Percentiles rank a stretch among this genome's conserved stretches.
Evolutionary conservation across 2,797 vertebrate species (phyloP).

Genomic region (Limnodromus scolopaceus): DNA sequence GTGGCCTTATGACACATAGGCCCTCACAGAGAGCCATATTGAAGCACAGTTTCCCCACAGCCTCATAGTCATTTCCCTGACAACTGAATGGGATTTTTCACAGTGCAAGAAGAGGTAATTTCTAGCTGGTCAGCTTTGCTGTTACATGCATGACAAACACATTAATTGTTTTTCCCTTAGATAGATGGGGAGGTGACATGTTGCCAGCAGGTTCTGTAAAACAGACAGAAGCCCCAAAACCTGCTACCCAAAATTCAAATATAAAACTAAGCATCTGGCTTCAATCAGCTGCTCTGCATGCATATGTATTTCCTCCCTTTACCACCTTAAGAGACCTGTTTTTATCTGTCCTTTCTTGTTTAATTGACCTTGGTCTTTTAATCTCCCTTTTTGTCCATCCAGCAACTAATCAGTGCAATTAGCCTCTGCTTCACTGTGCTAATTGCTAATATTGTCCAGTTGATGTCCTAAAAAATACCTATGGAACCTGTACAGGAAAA

Average conservation of each 20-base stretch:
- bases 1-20: rapidly evolving
- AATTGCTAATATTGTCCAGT: background rate
- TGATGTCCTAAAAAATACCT: background rate
- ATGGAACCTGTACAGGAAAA: background rate
- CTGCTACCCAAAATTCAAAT: background rate
- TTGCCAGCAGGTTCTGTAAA: background rate
- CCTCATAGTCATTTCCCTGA: background rate
- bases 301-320: background rate
- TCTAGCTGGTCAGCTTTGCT: background rate
- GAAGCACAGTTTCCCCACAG: background rate
- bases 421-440: background rate
- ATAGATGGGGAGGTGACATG: background rate
- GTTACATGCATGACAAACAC: background rate
- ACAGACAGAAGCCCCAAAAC: background rate
- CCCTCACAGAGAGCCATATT: background rate
- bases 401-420: background rate
- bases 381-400: background rate
- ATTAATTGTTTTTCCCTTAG: background rate
- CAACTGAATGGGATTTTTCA: background rate
- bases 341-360: background rate
- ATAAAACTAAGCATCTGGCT: background rate
- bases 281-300: background rate
- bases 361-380: background rate
- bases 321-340: background rate
- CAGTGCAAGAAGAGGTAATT: background rate